Conservation (phyloP, 2,888 invertebrate species). For the Tubiluchus corallicola region DNA sequence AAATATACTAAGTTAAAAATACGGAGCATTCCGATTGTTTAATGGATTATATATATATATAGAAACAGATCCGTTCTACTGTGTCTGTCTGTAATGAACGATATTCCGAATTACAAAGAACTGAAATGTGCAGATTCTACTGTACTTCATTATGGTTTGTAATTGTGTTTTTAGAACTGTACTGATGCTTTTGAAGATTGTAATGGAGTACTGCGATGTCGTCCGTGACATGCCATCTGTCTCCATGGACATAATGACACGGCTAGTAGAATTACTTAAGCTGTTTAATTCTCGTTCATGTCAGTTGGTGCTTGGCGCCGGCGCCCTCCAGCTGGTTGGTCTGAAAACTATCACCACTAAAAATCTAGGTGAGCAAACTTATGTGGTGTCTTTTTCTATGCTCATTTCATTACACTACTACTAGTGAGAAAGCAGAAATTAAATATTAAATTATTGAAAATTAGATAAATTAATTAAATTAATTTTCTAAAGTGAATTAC, state of each 20-base stretch:
- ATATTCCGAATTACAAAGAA: no score
- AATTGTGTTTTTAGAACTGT: conserved; percentile 39
- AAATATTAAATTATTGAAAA: no score
- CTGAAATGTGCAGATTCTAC: no score
- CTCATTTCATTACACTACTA: no score
- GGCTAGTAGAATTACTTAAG: conserved; percentile 57
- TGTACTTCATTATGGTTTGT: background rate
- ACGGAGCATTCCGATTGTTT: background rate
- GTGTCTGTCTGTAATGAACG: no score
- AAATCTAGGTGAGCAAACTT: conserved; percentile 52
- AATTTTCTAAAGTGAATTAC: no score
- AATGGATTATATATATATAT: no score
- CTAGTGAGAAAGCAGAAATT: no score
- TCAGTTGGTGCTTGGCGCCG: conserved; percentile 86
- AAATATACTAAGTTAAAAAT: no score
- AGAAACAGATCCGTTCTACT: no score
- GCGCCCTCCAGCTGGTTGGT: conserved; percentile 83
- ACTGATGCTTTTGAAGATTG: conserved; percentile 65
- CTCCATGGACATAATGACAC: conserved; percentile 56
- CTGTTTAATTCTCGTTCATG: conserved; percentile 41
- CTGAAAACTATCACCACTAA: conserved; percentile 43
- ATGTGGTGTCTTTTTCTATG: no score
- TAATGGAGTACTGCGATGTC: conserved; percentile 72
- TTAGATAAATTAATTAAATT: no score
- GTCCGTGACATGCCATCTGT: conserved; percentile 55